These are phyloP conservation scores for Phyllotis vaccarum DNA, from an alignment of 2,797 vertebrate genomes.

Conservation along the genomic window DNA sequence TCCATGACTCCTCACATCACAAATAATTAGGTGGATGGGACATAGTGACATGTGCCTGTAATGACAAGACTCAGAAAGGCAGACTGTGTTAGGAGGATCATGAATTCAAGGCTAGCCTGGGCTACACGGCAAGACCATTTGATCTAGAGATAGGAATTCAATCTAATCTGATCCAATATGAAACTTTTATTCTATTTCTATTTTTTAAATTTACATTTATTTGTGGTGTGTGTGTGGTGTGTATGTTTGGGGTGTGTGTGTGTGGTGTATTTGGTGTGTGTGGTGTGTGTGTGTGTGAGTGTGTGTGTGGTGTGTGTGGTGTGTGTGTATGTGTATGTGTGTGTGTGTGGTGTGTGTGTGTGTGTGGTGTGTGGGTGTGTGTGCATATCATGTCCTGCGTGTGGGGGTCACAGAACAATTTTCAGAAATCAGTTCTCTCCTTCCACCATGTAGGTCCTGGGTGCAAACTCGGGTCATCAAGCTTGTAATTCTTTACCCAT, in stretches of 20 bases:
- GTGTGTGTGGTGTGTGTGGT: no score
- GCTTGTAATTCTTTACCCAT: not conserved
- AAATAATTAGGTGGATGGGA: not conserved
- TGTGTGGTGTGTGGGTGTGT: no score
- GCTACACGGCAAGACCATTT: not conserved
- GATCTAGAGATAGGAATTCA: not conserved
- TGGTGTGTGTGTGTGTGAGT: no score
- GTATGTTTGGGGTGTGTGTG: no score
- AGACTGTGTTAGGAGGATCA: not conserved
- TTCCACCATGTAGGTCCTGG: not conserved
- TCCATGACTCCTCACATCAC: not conserved
- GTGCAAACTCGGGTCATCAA: not conserved
- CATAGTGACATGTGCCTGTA: not conserved
- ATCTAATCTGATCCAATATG: not conserved
- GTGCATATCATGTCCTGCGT: not conserved
- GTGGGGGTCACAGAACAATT: not conserved
- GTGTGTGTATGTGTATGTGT: not conserved
- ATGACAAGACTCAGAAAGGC: not conserved
- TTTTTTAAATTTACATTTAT: not conserved
- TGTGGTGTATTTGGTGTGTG: no score
- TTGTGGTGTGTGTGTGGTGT: not conserved
- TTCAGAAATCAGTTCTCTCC: not conserved
- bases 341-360: no score
- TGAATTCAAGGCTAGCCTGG: not conserved
- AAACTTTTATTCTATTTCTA: not conserved